phyloP scores from a whole-genome alignment of 1,140 invertebrate genomes.

The Apis laboriosa region DNA sequence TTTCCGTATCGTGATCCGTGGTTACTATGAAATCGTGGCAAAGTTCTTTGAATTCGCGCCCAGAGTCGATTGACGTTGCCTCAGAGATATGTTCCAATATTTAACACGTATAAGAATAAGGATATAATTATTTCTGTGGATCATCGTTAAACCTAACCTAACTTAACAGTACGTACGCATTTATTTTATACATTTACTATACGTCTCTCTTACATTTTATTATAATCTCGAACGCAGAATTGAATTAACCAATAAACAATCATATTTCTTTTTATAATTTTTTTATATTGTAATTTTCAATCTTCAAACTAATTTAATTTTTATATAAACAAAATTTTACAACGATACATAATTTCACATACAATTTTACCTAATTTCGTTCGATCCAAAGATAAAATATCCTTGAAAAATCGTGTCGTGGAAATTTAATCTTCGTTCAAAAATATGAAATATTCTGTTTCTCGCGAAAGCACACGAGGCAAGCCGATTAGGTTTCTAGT shows the following conservation, averaged over 20 bases:
- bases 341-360: neutral
- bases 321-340: neutral
- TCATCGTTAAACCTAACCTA: no score
- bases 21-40: slow-evolving; percentile 15
- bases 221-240: no score
- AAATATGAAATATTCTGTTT: slow-evolving; percentile 8
- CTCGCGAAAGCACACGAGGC: neutral
- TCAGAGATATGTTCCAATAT: no score
- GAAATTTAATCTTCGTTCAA: no score
- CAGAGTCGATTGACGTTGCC: neutral
- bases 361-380: neutral
- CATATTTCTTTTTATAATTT: no score
- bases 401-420: neutral
- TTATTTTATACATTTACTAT: no score
- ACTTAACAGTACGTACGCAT: no score
- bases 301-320: neutral
- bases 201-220: no score
- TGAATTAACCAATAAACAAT: no score
- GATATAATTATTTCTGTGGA: no score
- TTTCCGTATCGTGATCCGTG: slow-evolving; percentile 30
- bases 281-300: no score
- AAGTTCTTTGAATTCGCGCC: slow-evolving; percentile 25
- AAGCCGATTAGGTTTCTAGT: slow-evolving; percentile 32
- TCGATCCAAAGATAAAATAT: neutral
- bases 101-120: no score